phyloP scores from a whole-genome alignment of 2,797 vertebrate species.

The Sebastes hopkinsi region DNA sequence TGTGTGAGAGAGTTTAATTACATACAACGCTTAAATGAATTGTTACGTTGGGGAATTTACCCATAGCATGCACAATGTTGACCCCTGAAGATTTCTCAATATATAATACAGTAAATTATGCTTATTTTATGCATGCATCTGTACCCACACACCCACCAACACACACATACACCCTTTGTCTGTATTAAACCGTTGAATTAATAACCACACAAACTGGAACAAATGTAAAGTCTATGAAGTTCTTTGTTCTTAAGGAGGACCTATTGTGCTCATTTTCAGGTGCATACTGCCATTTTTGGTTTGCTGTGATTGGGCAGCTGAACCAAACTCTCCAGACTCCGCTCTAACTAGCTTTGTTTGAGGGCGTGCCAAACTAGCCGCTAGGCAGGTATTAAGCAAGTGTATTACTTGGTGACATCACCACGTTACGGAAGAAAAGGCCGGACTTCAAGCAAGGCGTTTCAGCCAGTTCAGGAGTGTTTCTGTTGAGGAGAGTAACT shows the following conservation, averaged over 20 bases:
- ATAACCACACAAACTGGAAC: not conserved
- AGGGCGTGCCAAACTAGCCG: too few species aligned
- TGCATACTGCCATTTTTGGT: too few species aligned
- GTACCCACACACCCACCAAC: not conserved
- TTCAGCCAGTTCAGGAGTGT: too few species aligned
- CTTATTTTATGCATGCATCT: not conserved
- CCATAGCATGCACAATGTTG: not conserved
- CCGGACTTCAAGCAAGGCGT: too few species aligned
- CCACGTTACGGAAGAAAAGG: too few species aligned
- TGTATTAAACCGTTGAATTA: not conserved
- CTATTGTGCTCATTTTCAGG: too few species aligned
- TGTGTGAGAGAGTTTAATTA: not conserved
- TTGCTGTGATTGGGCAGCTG: too few species aligned
- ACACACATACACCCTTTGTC: not conserved
- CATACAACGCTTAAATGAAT: not conserved
- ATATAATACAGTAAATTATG: not conserved
- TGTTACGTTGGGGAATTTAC: not conserved
- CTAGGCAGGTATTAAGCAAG: too few species aligned
- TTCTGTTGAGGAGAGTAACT: too few species aligned
- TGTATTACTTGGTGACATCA: too few species aligned
- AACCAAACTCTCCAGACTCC: too few species aligned
- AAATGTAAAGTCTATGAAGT: not conserved
- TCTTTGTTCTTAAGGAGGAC: slow-evolving; percentile 18
- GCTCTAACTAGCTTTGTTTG: too few species aligned
- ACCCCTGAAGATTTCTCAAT: not conserved